Evolutionary conservation across 2,113 vertebrate species (phyloP).

Genomic region (Lepisosteus osseus): DNA sequence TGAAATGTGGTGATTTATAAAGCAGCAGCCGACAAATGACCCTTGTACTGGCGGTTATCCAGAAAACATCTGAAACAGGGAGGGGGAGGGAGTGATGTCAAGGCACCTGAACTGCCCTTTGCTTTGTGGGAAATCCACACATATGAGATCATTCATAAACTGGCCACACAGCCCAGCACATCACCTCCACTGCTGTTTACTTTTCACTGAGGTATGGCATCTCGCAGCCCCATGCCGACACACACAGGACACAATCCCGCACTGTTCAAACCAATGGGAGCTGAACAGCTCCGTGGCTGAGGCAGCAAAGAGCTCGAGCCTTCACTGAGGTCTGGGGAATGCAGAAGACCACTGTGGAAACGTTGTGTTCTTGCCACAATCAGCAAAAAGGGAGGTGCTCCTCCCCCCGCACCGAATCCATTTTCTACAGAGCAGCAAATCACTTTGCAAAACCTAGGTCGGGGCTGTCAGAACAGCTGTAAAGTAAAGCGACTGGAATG

Average conservation of each 20-base stretch:
- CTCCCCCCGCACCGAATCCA: no score
- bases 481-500: no score
- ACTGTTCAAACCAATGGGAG: neutral
- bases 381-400: no score
- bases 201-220: conserved; percentile 13
- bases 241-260: conserved; percentile 2
- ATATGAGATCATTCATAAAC: neutral
- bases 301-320: neutral
- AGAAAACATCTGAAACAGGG: neutral
- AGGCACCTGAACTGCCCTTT: neutral
- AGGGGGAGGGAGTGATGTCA: neutral
- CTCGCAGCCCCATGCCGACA: conserved; percentile 8
- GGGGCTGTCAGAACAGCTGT: no score
- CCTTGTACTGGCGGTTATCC: no score
- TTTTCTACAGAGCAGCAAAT: no score
- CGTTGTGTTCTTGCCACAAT: no score
- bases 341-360: no score
- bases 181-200: conserved; percentile 1
- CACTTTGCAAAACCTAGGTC: no score
- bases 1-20: neutral
- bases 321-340: no score
- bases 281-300: neutral
- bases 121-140: neutral
- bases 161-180: neutral
- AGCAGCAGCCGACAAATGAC: no score